Percentiles rank a stretch among this genome's conserved stretches.
These are phyloP conservation scores for Cerastis leucographa DNA, from an alignment of 2,888 invertebrate genomes.

Conservation along the genomic window DNA sequence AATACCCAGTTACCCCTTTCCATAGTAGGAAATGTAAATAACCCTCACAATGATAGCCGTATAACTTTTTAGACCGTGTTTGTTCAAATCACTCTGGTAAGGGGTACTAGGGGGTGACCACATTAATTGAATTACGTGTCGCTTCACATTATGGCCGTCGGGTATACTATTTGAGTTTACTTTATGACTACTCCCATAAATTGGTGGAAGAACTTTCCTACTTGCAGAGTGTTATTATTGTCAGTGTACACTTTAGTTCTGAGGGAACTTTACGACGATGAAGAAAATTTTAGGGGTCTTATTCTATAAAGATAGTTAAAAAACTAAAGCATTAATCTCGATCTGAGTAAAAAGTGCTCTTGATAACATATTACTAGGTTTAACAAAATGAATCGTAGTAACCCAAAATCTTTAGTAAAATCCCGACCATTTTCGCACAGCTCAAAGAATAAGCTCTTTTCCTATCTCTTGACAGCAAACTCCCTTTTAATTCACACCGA, in stretches of 20 bases:
- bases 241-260: conserved; percentile 4
- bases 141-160: conserved; percentile 64
- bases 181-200: conserved; percentile 65
- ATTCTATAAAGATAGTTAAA: conserved; percentile 4
- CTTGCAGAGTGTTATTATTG: conserved; percentile 16
- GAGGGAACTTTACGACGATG: background rate
- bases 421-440: conserved; percentile 10
- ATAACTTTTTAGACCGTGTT: conserved; percentile 82
- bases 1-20: conserved; percentile 51
- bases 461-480: conserved; percentile 33
- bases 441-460: conserved; percentile 31
- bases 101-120: conserved; percentile 67
- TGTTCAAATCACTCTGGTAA: conserved; percentile 73
- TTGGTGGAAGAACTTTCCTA: conserved; percentile 48
- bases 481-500: conserved; percentile 54
- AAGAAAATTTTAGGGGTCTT: background rate
- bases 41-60: conserved; percentile 73
- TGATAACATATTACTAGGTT: too few relatives aligned
- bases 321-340: background rate
- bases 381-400: background rate
- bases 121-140: conserved; percentile 87
- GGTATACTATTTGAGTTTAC: conserved; percentile 63
- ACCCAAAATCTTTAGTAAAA: conserved; percentile 12
- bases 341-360: background rate
- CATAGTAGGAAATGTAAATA: conserved; percentile 77